A percentile compares a stretch with the other conserved stretches of the same genome.
These are phyloP conservation scores for Labroides dimidiatus DNA, from an alignment of 2,797 vertebrate species.

Conservation along the genomic window DNA sequence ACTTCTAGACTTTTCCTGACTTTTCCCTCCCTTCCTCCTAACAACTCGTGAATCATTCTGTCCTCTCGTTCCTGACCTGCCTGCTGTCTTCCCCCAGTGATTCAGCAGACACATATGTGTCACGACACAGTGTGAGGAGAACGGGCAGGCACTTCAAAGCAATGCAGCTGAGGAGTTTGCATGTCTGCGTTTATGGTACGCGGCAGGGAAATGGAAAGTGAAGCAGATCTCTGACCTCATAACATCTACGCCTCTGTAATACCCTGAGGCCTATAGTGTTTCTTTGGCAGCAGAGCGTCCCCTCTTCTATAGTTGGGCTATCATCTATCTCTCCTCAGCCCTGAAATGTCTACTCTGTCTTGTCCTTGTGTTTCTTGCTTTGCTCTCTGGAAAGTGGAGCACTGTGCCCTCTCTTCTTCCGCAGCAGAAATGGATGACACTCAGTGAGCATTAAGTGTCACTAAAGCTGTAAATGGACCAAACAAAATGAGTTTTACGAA, in stretches of 20 bases:
- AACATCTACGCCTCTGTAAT: constrained; percentile 41
- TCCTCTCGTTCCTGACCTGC: constrained; percentile 4
- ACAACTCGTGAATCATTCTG: constrained; percentile 30
- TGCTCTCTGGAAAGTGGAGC: constrained; percentile 72
- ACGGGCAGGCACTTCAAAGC: neutral
- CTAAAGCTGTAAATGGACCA: constrained; percentile 3
- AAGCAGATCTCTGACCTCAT: constrained; percentile 53
- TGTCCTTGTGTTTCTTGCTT: constrained; percentile 59
- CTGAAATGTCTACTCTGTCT: constrained; percentile 74
- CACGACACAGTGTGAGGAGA: neutral
- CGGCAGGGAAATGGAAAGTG: constrained; percentile 46
- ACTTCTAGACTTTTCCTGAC: constrained; percentile 31
- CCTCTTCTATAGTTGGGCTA: constrained; percentile 52
- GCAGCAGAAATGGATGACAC: constrained; percentile 39
- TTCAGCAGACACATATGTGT: neutral
- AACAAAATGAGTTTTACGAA: neutral
- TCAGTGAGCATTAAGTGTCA: constrained; percentile 14
- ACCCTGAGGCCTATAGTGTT: constrained; percentile 51
- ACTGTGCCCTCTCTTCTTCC: constrained; percentile 58
- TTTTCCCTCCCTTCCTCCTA: constrained; percentile 25
- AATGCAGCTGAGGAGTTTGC: constrained; percentile 1
- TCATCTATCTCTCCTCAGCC: constrained; percentile 77
- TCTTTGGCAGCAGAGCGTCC: constrained; percentile 46
- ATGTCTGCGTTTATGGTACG: constrained; percentile 26
- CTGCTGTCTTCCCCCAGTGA: neutral